Percentiles rank a stretch among this genome's conserved stretches.
These are phyloP conservation scores for Ethmia dodecea DNA, from an alignment of 2,888 invertebrate genomes.

Conservation along the genomic window DNA sequence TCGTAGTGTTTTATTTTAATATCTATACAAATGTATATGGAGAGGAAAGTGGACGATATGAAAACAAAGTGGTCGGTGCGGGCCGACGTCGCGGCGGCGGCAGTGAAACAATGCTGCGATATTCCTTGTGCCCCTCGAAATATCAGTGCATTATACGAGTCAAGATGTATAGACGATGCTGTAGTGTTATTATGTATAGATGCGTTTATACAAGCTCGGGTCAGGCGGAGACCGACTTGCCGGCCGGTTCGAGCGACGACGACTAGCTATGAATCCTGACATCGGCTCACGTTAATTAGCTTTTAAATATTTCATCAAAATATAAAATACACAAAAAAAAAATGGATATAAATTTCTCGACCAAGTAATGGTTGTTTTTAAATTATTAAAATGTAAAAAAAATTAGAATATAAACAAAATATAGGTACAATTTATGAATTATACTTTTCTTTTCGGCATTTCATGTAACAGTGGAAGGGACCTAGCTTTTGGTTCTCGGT, in stretches of 20 bases:
- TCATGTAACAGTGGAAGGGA: conserved; percentile 66
- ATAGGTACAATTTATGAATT: conserved; percentile 78
- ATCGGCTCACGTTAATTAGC: conserved; percentile 78
- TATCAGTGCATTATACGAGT: conserved; percentile 73
- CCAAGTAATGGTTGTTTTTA: conserved; percentile 77
- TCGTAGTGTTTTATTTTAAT: conserved; percentile 63
- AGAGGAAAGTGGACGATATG: conserved; percentile 29
- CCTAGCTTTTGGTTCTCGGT: conserved; percentile 49
- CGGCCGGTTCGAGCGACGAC: conserved; percentile 73
- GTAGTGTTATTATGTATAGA: conserved; percentile 71
- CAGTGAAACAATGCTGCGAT: conserved; percentile 67
- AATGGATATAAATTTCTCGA: conserved; percentile 77
- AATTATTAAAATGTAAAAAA: conserved; percentile 79
- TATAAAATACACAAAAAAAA: conserved; percentile 77
- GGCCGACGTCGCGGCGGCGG: conserved; percentile 39
- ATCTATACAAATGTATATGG: conserved; percentile 44
- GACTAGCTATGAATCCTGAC: conserved; percentile 78
- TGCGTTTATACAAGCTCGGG: conserved; percentile 69
- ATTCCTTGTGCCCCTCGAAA: conserved; percentile 72
- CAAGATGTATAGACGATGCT: conserved; percentile 64
- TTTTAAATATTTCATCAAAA: conserved; percentile 78
- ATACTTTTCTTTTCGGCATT: conserved; percentile 76
- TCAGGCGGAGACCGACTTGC: conserved; percentile 56
- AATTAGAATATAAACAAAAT: conserved; percentile 76
- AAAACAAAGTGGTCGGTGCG: conserved; percentile 25